Conservation (phyloP, 92 coral and sea anemone genomes). For the Porites rus region DNA sequence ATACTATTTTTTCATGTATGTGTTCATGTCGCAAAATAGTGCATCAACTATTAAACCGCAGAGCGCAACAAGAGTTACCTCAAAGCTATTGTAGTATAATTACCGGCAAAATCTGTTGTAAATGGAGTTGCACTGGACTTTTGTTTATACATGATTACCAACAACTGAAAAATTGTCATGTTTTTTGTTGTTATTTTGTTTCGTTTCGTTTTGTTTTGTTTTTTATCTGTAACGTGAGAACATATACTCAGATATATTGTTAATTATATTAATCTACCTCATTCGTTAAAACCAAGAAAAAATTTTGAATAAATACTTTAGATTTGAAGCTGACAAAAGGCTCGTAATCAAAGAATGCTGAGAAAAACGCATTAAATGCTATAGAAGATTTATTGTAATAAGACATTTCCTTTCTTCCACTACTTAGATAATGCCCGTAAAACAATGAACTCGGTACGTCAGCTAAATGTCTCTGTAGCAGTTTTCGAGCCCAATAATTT, state of each 20-base stretch:
- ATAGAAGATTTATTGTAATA: no score
- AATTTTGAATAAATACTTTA: background rate
- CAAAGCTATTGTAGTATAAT: background rate
- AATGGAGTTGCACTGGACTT: background rate
- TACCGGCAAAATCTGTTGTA: no score
- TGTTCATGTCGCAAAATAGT: background rate
- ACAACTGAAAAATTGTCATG: background rate
- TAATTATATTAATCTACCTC: background rate
- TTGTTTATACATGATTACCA: background rate
- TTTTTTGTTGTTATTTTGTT: background rate
- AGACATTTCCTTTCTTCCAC: no score
- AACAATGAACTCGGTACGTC: no score
- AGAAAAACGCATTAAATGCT: no score
- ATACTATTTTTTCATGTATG: background rate
- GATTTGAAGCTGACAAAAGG: background rate
- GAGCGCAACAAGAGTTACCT: background rate
- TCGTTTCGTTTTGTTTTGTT: background rate
- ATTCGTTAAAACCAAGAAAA: background rate
- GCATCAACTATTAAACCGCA: no score
- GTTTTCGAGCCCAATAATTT: no score
- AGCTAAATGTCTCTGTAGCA: no score
- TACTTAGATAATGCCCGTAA: no score
- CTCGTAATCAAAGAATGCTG: background rate
- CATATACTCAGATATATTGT: background rate
- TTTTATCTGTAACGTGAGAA: background rate